These are phyloP conservation scores for Neodontobutis hainanensis DNA, from an alignment of 2,113 vertebrate species.

Conservation along the genomic window DNA sequence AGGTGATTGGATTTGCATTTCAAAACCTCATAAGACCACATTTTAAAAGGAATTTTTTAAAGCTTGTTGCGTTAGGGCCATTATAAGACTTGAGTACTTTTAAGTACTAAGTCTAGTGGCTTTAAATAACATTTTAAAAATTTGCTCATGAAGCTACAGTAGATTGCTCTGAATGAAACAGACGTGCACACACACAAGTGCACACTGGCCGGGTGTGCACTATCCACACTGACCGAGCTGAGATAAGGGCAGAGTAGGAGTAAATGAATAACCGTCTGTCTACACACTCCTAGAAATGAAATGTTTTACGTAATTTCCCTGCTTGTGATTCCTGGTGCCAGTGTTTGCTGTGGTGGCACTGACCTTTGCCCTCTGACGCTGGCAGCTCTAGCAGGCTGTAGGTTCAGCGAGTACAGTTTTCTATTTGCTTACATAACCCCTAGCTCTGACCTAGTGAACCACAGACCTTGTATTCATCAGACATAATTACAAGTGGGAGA, in stretches of 20 bases:
- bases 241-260: conserved; percentile 41
- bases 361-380: conserved; percentile 31
- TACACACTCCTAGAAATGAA: conserved; percentile 32
- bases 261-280: conserved; percentile 51
- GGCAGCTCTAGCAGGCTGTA: conserved; percentile 31
- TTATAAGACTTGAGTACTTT: too few relatives aligned
- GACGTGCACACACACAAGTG: conserved; percentile 1
- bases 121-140: neutral
- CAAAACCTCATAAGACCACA: too few relatives aligned
- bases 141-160: neutral
- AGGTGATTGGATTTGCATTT: too few relatives aligned
- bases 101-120: too few relatives aligned
- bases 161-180: neutral
- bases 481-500: conserved; percentile 21
- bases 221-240: conserved; percentile 15
- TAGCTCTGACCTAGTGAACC: conserved; percentile 61
- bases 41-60: too few relatives aligned
- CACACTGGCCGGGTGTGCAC: neutral
- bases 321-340: conserved; percentile 11
- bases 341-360: conserved; percentile 10
- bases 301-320: conserved; percentile 35
- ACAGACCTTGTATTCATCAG: conserved; percentile 32
- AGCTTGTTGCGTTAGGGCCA: too few relatives aligned
- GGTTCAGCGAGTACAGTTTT: conserved; percentile 51
- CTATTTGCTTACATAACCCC: conserved; percentile 51